Conservation (phyloP, 2,113 vertebrate genomes). For the Axis porcinus region DNA sequence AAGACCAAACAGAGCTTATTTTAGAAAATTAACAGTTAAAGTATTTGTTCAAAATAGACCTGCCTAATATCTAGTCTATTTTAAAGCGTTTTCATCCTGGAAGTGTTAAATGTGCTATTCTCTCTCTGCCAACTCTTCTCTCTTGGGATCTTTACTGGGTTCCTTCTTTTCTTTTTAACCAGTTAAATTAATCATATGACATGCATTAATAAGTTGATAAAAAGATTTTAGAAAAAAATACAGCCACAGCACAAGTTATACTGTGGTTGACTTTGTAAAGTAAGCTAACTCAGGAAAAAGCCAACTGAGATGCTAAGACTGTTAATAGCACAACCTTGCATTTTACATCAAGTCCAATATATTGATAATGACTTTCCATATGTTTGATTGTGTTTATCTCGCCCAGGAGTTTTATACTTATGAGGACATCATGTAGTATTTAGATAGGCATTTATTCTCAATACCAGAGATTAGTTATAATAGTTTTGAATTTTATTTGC, state of each 20-base stretch:
- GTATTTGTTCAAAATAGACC: background rate
- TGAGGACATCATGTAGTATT: background rate
- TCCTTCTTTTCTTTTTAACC: background rate
- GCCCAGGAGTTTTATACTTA: background rate
- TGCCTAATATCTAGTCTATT: background rate
- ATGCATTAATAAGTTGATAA: background rate
- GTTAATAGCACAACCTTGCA: background rate
- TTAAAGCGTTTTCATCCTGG: background rate
- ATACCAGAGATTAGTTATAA: background rate
- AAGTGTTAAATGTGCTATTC: slow-evolving; percentile 8
- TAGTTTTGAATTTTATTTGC: background rate
- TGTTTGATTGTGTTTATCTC: background rate
- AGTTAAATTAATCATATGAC: background rate
- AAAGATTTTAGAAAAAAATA: background rate
- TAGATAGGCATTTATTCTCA: slow-evolving; percentile 10
- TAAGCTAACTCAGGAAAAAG: background rate
- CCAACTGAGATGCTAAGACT: background rate
- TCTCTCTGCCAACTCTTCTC: background rate
- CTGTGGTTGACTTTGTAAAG: background rate
- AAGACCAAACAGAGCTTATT: background rate
- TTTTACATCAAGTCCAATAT: background rate
- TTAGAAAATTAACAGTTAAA: background rate
- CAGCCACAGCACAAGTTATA: background rate
- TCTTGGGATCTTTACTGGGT: background rate
- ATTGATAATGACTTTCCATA: background rate